Conservation (phyloP, 2,113 vertebrate species). For the Andinoacara biseriatus region DNA sequence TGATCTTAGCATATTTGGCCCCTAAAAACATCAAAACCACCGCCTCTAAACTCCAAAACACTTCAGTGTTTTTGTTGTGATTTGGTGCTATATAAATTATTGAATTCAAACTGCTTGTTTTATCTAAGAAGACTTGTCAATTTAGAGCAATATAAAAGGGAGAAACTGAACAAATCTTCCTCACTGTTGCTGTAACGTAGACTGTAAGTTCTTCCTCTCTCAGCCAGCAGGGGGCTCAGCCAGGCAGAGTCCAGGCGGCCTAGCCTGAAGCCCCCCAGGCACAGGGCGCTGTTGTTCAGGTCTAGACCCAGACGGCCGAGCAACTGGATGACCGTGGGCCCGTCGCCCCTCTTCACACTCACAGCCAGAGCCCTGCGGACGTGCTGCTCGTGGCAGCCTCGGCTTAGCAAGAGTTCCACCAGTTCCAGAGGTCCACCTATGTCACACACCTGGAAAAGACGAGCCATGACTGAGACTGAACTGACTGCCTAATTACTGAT, state of each 20-base stretch:
- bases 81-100: neutral
- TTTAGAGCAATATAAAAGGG: neutral
- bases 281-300: conserved; percentile 87
- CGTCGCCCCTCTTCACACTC: conserved; percentile 86
- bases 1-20: neutral
- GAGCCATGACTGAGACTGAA: neutral
- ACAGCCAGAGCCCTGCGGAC: conserved; percentile 84
- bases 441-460: conserved; percentile 83
- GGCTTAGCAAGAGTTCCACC: conserved; percentile 88
- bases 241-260: conserved; percentile 88
- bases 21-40: neutral
- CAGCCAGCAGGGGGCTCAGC: conserved; percentile 89
- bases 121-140: neutral
- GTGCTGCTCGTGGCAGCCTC: conserved; percentile 89
- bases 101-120: neutral
- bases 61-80: neutral
- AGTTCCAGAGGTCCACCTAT: conserved; percentile 86
- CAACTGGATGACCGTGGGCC: conserved; percentile 84
- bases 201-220: conserved; percentile 71
- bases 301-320: conserved; percentile 90
- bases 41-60: neutral
- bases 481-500: neutral
- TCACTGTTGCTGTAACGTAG: conserved; percentile 76
- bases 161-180: neutral
- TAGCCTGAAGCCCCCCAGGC: conserved; percentile 91